phyloP scores from a whole-genome alignment of 1,140 invertebrate species.

The Drepana arcuata region DNA sequence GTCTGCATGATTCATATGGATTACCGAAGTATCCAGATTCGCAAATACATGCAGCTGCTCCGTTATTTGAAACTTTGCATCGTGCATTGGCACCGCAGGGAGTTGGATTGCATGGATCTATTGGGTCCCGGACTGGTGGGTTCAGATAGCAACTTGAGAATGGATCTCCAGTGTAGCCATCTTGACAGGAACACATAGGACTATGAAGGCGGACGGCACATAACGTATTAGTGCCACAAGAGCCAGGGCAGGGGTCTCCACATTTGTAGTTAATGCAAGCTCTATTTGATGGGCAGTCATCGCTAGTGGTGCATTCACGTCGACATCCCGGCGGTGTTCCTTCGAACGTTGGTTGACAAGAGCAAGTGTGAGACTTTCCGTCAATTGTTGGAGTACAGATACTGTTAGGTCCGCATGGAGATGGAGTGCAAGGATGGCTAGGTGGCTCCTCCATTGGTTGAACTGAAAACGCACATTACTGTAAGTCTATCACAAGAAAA shows the following conservation, averaged over 20 bases:
- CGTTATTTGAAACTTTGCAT: conserved; percentile 73
- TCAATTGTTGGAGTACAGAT: conserved; percentile 76
- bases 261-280: conserved; percentile 83
- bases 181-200: conserved; percentile 80
- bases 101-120: conserved; percentile 76
- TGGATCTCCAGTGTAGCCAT: conserved; percentile 64
- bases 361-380: conserved; percentile 76
- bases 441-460: conserved; percentile 44
- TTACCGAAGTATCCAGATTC: conserved; percentile 78
- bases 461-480: conserved; percentile 26
- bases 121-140: conserved; percentile 30
- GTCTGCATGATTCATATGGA: conserved; percentile 74
- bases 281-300: conserved; percentile 78
- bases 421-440: conserved; percentile 79
- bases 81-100: conserved; percentile 78
- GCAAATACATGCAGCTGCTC: conserved; percentile 77
- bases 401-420: conserved; percentile 81
- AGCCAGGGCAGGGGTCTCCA: conserved; percentile 79
- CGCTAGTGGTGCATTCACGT: conserved; percentile 81
- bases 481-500: not conserved
- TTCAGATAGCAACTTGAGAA: conserved; percentile 48
- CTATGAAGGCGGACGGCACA: conserved; percentile 83
- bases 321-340: conserved; percentile 80
- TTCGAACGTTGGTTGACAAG: conserved; percentile 77
- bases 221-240: conserved; percentile 77